Conservation (phyloP, 2,797 vertebrate genomes). For the Bovichtus variegatus region DNA sequence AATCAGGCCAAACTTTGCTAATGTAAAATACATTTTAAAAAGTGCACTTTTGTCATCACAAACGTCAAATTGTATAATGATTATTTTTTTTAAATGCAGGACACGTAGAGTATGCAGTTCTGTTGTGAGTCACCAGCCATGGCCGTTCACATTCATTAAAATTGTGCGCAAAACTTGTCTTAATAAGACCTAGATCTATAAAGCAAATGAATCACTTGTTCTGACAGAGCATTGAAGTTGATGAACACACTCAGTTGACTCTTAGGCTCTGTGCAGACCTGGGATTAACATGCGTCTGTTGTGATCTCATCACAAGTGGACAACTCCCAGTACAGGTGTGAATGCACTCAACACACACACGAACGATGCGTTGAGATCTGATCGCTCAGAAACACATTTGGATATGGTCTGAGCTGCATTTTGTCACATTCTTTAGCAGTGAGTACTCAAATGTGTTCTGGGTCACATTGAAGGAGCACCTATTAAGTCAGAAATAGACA, state of each 20-base stretch:
- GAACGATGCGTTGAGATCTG: too few relatives aligned
- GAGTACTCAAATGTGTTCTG: too few relatives aligned
- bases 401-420: too few relatives aligned
- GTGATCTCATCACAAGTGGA: too few relatives aligned
- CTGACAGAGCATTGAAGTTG: neutral
- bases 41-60: conserved; percentile 9
- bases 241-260: neutral
- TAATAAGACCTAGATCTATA: neutral
- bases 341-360: too few relatives aligned
- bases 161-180: neutral
- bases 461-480: too few relatives aligned
- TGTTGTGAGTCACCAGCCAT: neutral
- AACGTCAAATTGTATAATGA: neutral
- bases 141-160: neutral
- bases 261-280: too few relatives aligned
- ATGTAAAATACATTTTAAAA: conserved; percentile 23
- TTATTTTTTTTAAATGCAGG: conserved; percentile 6
- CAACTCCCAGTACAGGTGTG: too few relatives aligned
- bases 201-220: conserved; percentile 3
- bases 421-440: too few relatives aligned
- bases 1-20: conserved; percentile 1
- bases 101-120: neutral
- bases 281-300: too few relatives aligned
- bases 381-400: too few relatives aligned
- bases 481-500: too few relatives aligned